Evolutionary conservation across 64 coral and sea anemone genomes (phyloP).

Genomic region (Actinia equina): DNA sequence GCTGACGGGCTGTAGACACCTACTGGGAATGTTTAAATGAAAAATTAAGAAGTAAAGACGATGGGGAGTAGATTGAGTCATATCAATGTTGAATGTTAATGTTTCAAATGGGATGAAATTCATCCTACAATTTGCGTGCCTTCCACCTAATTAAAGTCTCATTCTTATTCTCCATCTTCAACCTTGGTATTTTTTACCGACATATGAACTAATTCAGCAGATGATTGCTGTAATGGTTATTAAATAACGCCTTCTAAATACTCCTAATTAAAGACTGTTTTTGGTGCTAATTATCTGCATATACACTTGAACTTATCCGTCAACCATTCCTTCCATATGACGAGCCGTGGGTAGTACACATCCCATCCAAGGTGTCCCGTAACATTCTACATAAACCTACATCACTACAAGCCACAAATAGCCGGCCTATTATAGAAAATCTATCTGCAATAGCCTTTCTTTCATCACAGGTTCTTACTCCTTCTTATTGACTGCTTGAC

Average conservation of each 20-base stretch:
- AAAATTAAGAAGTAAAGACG: too few species aligned
- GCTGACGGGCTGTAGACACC: too few species aligned
- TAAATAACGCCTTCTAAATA: slow-evolving; percentile 21
- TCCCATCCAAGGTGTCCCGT: not conserved
- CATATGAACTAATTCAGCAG: slow-evolving; percentile 1
- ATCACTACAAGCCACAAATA: not conserved
- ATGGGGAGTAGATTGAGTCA: too few species aligned
- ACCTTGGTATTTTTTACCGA: not conserved
- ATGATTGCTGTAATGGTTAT: slow-evolving; percentile 13
- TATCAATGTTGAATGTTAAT: not conserved
- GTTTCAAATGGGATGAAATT: not conserved
- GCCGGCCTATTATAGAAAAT: not conserved
- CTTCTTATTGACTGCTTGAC: not conserved
- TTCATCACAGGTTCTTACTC: not conserved
- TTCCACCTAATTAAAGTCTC: not conserved
- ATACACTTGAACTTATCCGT: slow-evolving; percentile 1
- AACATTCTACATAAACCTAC: not conserved
- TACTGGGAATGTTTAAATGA: too few species aligned
- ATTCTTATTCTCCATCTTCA: not conserved
- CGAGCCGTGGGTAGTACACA: not conserved
- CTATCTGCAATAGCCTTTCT: not conserved
- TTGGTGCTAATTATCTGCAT: slow-evolving; percentile 24
- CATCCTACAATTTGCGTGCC: not conserved
- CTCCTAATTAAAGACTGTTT: slow-evolving; percentile 15
- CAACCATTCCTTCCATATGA: not conserved